Evolutionary conservation across 2,888 invertebrate genomes (phyloP).

Genomic region (Cancer borealis): DNA sequence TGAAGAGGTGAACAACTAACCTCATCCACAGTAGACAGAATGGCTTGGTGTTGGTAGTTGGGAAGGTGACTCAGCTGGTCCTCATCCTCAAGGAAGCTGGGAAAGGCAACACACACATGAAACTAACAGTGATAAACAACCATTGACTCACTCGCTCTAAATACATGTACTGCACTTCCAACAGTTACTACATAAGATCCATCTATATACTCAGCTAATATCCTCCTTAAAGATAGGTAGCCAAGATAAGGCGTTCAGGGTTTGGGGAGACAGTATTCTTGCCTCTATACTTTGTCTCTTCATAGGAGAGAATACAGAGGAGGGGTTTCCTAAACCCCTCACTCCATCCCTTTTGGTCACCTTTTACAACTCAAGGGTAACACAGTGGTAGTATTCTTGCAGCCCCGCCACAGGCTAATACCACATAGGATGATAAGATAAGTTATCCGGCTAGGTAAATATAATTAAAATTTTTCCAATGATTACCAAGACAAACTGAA

Average conservation of each 20-base stretch:
- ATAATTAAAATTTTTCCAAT: not conserved
- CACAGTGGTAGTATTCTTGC: too few species aligned
- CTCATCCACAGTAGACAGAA: slow-evolving; percentile 80
- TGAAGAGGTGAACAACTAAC: slow-evolving; percentile 39
- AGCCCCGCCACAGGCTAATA: too few species aligned
- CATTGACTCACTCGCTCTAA: not conserved
- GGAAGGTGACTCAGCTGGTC: slow-evolving; percentile 81
- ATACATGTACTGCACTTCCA: not conserved
- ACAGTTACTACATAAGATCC: not conserved
- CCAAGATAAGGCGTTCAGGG: too few species aligned
- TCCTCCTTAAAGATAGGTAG: too few species aligned
- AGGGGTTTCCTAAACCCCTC: too few species aligned
- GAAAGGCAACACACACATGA: not conserved
- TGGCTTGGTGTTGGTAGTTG: slow-evolving; percentile 83
- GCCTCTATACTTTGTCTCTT: too few species aligned
- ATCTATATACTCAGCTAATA: too few species aligned
- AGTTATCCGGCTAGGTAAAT: not conserved
- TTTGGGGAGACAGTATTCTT: too few species aligned
- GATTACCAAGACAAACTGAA: not conserved
- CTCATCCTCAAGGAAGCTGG: slow-evolving; percentile 69
- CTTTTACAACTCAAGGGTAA: too few species aligned
- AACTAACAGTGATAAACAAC: not conserved
- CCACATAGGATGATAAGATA: too few species aligned
- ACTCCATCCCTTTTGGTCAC: too few species aligned
- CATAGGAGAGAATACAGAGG: too few species aligned